Evolutionary conservation across 2,888 invertebrate genomes (phyloP), one percentile per base, ranked within the genome.

Genomic region (Agrotis clavis): DNA sequence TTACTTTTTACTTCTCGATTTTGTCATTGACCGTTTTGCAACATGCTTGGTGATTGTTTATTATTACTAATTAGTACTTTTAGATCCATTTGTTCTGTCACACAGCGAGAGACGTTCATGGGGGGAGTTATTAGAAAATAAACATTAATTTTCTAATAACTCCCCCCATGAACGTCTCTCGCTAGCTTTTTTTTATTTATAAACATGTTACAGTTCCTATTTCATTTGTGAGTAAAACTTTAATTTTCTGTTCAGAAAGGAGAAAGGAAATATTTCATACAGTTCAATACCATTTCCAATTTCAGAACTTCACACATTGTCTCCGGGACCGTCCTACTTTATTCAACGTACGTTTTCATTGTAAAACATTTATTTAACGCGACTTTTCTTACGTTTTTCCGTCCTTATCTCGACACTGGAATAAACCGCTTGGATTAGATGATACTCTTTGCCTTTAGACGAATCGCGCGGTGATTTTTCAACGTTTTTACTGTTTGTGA

Each of bases 391-490:
- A 76, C 61, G 74, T 77, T 75, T 84, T 77, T 71, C 68, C 65
- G 62, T 57, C 67, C 82, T 79, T 76, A 68, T 74, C 74, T 78
- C 61, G 59, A 74, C 72, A 48, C 66, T 57, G 65, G 62, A 74
- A 81, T 79, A 86, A 85, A 76, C 72, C 69, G 21, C 71, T 61
- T 4, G 68, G 77, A 82, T 86, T 77, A 79, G 71, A 81, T 66
- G 65, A 79, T 77, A 77, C 69, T 66, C 76, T 80, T 77, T 51
- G 67, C 68, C 66, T 70, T 57, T 19, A 66, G 30, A 83, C 35
- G 66, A 79, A 76, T 79, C 59, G 59, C 50, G 19, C 16, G n/a
- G 73, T 65, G 74, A 85, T 86, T 88, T 79, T 79, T 87, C 75
- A 35, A 61, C 51, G 62, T 30, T 21, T 68, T 75, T 50, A 53